Base-by-base conservation (phyloP, 2,113 vertebrate species). In the Ptilorrhoa leucosticta region DNA sequence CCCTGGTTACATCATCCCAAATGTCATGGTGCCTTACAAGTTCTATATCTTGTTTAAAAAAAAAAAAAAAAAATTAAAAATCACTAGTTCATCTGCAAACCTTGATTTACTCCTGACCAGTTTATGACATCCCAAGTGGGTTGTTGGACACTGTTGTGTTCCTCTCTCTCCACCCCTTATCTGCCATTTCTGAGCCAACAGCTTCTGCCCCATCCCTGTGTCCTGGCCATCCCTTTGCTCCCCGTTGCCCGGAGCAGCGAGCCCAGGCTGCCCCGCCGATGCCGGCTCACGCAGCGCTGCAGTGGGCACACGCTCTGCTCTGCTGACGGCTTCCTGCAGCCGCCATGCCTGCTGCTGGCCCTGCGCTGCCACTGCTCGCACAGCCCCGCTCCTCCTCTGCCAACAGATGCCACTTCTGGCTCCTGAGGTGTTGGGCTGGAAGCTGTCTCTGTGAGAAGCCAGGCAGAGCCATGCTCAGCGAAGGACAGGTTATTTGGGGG, bases 341-440 rank as follows among this genome's bases (percentile, higher is more conserved):
- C 23, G 8, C 31, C 11, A 6, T 27, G 64, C 84, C 80, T 28
- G 53, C 83, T 85, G 33, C 78, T 28, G 19, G 57, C 51, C 81
- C 48, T 39, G 45, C 5, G 13, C n/a, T 90, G 83, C 80, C 75
- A 2, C 93, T 69, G 51, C 60, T 80, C 0, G 0, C 22, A 35
- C 45, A 39, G 65, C 56, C 78, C 70, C 8, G 68, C 79, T 78
- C 54, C 33, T 81, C 50, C 63, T 75, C 19, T 54, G 70, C 88
- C 80, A 63, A 3, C 92, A 95, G 68, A 75, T 90, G 80, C 89
- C 82, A 15, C 78, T 72, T 61, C 68, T 84, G 56, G 90, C 79
- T 93, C 80, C 90, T 40, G 76, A 95, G 76, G 76, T 81, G 86
- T 2, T 37, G 51, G 68, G 63, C 80, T 96, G 80, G 83, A 81